Percentiles rank a stretch among this genome's conserved stretches.
Conservation (phyloP, 2,888 invertebrate genomes). For the Molanna angustata region DNA sequence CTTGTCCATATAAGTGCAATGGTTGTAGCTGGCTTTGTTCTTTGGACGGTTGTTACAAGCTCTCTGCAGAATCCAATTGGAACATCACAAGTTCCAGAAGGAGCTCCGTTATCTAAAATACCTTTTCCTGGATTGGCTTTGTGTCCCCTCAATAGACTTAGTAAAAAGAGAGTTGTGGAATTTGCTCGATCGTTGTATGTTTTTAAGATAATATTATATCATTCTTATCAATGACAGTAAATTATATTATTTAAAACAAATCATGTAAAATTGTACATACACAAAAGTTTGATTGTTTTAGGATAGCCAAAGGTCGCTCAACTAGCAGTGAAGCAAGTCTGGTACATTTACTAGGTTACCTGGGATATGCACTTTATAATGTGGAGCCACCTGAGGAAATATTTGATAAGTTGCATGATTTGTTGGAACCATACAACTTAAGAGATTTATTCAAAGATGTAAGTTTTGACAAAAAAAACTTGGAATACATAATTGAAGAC, state of each 20-base stretch:
- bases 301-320: too few relatives aligned
- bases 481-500: not conserved
- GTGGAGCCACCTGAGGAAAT: slow-evolving; percentile 39
- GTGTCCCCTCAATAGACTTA: slow-evolving; percentile 52
- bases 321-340: slow-evolving; percentile 39
- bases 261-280: too few relatives aligned
- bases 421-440: slow-evolving; percentile 46
- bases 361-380: slow-evolving; percentile 47
- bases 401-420: slow-evolving; percentile 42
- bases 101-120: slow-evolving; percentile 47
- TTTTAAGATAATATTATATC: too few relatives aligned
- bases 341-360: slow-evolving; percentile 42
- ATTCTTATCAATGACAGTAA: too few relatives aligned
- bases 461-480: slow-evolving; percentile 12
- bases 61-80: slow-evolving; percentile 48
- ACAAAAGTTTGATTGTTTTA: too few relatives aligned
- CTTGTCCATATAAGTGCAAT: slow-evolving; percentile 45
- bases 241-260: too few relatives aligned
- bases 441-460: slow-evolving; percentile 45
- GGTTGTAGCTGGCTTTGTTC: slow-evolving; percentile 45
- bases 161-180: slow-evolving; percentile 41
- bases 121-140: slow-evolving; percentile 53
- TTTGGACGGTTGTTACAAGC: slow-evolving; percentile 45
- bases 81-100: slow-evolving; percentile 42
- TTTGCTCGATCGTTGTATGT: too few relatives aligned